Percentiles rank a stretch among this genome's conserved stretches.
Conservation (phyloP, 2,113 vertebrate genomes). For the Alligator sinensis region DNA sequence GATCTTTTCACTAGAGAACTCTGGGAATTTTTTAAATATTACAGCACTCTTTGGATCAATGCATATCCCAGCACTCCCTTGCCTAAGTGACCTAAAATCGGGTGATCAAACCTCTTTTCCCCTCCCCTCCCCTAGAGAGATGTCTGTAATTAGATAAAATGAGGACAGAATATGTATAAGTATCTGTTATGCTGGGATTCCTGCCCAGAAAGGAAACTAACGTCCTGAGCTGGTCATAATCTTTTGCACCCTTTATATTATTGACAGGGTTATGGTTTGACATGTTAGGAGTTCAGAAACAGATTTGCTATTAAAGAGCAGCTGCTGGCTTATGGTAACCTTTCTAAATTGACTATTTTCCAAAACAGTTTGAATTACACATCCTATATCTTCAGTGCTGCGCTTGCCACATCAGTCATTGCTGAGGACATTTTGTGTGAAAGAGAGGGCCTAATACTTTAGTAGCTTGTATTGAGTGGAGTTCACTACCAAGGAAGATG, state of each 20-base stretch:
- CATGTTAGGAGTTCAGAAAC: slow-evolving; percentile 25
- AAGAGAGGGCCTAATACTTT: slow-evolving; percentile 26
- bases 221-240: slow-evolving; percentile 63
- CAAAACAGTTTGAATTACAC: slow-evolving; percentile 40
- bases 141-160: slow-evolving; percentile 82
- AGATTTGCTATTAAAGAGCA: slow-evolving; percentile 13
- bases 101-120: slow-evolving; percentile 75
- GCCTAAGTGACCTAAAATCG: slow-evolving; percentile 77
- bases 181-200: slow-evolving; percentile 81
- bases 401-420: not conserved
- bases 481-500: not conserved
- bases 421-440: slow-evolving; percentile 6
- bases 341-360: slow-evolving; percentile 62
- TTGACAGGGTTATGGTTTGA: slow-evolving; percentile 54
- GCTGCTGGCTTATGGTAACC: slow-evolving; percentile 25
- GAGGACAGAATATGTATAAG: slow-evolving; percentile 81
- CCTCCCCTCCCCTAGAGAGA: slow-evolving; percentile 72
- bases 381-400: slow-evolving; percentile 26
- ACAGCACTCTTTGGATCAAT: slow-evolving; percentile 51
- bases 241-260: slow-evolving; percentile 51
- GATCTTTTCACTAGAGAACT: not conserved
- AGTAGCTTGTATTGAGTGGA: not conserved
- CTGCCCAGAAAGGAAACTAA: slow-evolving; percentile 80
- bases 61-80: slow-evolving; percentile 60
- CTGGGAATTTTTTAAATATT: slow-evolving; percentile 57